Evolutionary conservation across 2,113 vertebrate species (phyloP).

Genomic region (Xyrauchen texanus): DNA sequence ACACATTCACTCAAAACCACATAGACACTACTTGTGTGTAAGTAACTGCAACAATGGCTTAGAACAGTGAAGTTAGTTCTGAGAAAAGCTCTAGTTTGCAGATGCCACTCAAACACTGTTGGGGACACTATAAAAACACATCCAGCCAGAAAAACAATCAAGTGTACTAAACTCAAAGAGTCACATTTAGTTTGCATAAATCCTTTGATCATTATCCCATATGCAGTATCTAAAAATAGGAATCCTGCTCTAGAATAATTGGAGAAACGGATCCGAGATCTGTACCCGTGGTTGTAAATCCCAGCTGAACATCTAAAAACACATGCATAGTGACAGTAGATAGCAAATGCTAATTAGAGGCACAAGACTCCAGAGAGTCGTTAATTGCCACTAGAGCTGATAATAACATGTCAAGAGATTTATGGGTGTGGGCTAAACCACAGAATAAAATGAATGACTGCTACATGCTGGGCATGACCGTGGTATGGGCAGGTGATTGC

Average conservation of each 20-base stretch:
- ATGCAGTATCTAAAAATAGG: too few relatives aligned
- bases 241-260: not conserved
- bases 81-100: too few relatives aligned
- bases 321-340: not conserved
- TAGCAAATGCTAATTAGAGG: not conserved
- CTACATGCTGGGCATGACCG: conserved; percentile 3
- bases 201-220: too few relatives aligned
- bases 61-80: too few relatives aligned
- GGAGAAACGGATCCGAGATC: not conserved
- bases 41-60: too few relatives aligned
- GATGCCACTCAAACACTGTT: too few relatives aligned
- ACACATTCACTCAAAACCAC: too few relatives aligned
- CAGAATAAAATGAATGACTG: not conserved
- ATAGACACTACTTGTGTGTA: too few relatives aligned
- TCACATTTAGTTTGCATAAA: too few relatives aligned
- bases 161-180: too few relatives aligned
- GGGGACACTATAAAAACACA: too few relatives aligned
- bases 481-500: not conserved
- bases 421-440: not conserved
- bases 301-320: not conserved
- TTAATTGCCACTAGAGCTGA: not conserved
- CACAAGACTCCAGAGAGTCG: not conserved
- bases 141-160: too few relatives aligned
- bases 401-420: conserved; percentile 12
- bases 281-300: not conserved